A percentile compares a stretch with the other conserved stretches of the same genome.
These are phyloP conservation scores for Xyrichtys novacula DNA, from an alignment of 2,797 vertebrate species.

Conservation along the genomic window DNA sequence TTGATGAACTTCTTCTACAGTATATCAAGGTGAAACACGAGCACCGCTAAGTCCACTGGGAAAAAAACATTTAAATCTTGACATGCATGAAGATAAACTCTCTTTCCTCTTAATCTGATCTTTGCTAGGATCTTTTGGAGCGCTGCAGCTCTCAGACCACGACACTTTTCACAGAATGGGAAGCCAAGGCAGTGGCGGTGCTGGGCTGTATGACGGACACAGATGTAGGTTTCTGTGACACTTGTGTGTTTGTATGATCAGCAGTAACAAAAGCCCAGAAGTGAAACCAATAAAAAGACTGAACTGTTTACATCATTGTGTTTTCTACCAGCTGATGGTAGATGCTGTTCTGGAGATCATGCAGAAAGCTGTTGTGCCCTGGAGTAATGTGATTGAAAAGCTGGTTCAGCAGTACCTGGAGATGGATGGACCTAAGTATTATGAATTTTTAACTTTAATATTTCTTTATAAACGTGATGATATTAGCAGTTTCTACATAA, in stretches of 20 bases:
- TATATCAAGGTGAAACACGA: slow-evolving; percentile 91
- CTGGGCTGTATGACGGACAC: slow-evolving; percentile 90
- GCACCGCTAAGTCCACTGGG: too few species aligned
- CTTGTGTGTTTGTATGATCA: background rate
- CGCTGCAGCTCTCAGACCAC: slow-evolving; percentile 89
- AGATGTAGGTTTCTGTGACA: slow-evolving; percentile 85
- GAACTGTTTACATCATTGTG: slow-evolving; percentile 3
- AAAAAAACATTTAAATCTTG: background rate
- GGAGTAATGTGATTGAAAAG: slow-evolving; percentile 92
- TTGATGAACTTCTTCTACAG: slow-evolving; percentile 91
- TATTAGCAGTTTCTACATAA: background rate
- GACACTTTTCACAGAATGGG: slow-evolving; percentile 95
- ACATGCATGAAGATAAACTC: background rate
- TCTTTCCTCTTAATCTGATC: slow-evolving; percentile 1
- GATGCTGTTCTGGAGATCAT: slow-evolving; percentile 96
- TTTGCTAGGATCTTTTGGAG: slow-evolving; percentile 90
- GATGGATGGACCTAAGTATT: slow-evolving; percentile 94
- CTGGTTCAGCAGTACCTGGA: slow-evolving; percentile 92
- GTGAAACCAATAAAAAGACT: background rate
- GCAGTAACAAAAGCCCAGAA: background rate
- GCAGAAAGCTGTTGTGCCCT: slow-evolving; percentile 94
- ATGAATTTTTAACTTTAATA: background rate
- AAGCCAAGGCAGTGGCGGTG: slow-evolving; percentile 95
- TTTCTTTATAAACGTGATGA: background rate
- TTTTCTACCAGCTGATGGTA: slow-evolving; percentile 88